Evolutionary conservation across 2,888 invertebrate genomes (phyloP).

Genomic region (Drosophila rubida): DNA sequence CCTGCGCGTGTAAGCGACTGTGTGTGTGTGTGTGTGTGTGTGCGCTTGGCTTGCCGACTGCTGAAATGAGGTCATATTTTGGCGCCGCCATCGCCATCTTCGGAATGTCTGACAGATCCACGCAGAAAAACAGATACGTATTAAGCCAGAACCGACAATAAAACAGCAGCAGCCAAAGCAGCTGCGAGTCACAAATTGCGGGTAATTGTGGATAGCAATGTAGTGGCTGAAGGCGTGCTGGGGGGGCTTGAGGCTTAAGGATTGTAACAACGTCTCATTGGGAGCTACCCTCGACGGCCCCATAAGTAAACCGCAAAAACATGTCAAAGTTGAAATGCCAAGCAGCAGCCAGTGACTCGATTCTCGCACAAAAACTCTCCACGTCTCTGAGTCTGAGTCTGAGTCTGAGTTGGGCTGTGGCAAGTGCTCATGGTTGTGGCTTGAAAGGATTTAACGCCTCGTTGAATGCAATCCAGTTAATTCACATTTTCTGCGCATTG

Average conservation of each 20-base stretch:
- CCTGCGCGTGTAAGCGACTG: constrained; percentile 4
- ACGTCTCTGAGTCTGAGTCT: not conserved
- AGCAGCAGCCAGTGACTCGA: constrained; percentile 13
- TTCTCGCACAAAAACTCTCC: not conserved
- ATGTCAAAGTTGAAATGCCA: constrained; percentile 40
- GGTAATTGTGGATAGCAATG: constrained; percentile 32
- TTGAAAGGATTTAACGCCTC: constrained; percentile 68
- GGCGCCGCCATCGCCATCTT: constrained; percentile 62
- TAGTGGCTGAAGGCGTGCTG: not conserved
- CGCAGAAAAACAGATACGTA: constrained; percentile 34
- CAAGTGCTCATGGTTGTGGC: constrained; percentile 16
- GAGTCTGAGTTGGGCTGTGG: not conserved
- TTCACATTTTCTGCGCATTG: constrained; percentile 60
- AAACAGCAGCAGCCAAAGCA: constrained; percentile 53
- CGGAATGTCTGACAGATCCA: constrained; percentile 36
- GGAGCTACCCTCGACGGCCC: not conserved
- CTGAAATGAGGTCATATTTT: constrained; percentile 76
- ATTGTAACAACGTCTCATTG: constrained; percentile 20
- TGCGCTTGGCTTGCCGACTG: constrained; percentile 5
- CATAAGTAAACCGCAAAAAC: constrained; percentile 21
- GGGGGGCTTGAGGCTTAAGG: constrained; percentile 5
- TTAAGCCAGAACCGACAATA: constrained; percentile 41
- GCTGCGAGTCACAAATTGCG: constrained; percentile 42
- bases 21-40: constrained; percentile 20
- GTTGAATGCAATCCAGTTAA: constrained; percentile 68